Evolutionary conservation across 2,888 invertebrate genomes (phyloP), one percentile per base, ranked within the genome.

Genomic region (Lapara coniferarum): DNA sequence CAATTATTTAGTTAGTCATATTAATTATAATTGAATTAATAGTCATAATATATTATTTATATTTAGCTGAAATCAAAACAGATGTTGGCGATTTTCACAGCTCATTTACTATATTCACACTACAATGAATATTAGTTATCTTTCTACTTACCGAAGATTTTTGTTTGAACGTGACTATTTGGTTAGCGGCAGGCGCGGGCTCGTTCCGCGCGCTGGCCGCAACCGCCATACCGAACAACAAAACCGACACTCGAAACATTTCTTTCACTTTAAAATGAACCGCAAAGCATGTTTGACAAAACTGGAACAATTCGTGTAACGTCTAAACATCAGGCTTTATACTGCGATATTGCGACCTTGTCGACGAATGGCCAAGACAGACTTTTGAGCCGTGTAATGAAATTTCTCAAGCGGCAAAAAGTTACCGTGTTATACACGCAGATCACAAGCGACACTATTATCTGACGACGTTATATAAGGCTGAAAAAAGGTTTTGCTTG

Each of bases 111-210:
- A 7, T 19, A 55, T 16, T 19, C 19, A 12, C 12, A 6, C 12
- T 56, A 1, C 10, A 19, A 19, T 16, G 1, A 56, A 56, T 25
- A 13, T 13, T 46, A 44, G 14, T 30, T 16, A 30, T 25, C 7
- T 59, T 30, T 10, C 12, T 90, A 91, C 74, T 89, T 78, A 89
- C 89, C 75, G 79, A 73, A 14, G 84, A 85, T 69, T 81, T 85
- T 59, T 85, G 76, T 58, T 85, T 86, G 69, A 88, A 89, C 52
- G 76, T 63, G n/a, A 88, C 72, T 6, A 88, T 84, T 72, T 89
- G 89, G 59, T 87, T 80, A 0, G 79, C 81, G 0, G 84, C 84
- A 0, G 83, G 81, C 76, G 84, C 85, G 0, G 86, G 82, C 75
- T 84, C 84, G 52, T 79, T 72, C 49, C 75, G 75, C 25, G 71